These are phyloP conservation scores for Gymnocheta viridis DNA, from an alignment of 2,888 invertebrate species.

Conservation along the genomic window DNA sequence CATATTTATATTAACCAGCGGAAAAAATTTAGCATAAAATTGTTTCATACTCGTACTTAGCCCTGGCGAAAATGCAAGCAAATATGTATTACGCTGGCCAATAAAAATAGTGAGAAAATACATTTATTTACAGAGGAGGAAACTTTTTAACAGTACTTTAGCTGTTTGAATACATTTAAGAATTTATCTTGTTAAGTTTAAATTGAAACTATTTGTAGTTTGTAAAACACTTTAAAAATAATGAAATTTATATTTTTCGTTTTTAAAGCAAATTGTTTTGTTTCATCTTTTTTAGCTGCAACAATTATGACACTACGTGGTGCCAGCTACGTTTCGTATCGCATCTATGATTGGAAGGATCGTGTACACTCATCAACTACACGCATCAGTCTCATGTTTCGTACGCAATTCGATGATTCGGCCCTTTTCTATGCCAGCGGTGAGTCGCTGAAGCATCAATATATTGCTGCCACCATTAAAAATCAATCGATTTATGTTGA, in stretches of 20 bases:
- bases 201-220: neutral
- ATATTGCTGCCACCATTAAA: slow-evolving; percentile 93
- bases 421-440: slow-evolving; percentile 96
- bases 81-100: slow-evolving; percentile 32
- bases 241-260: slow-evolving; percentile 26
- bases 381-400: slow-evolving; percentile 93
- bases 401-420: slow-evolving; percentile 95
- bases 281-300: slow-evolving; percentile 85
- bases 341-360: slow-evolving; percentile 96
- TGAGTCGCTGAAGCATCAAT: slow-evolving; percentile 92
- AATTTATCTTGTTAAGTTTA: neutral
- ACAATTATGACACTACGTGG: slow-evolving; percentile 93
- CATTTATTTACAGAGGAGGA: neutral
- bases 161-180: slow-evolving; percentile 1
- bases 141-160: slow-evolving; percentile 2
- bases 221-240: neutral
- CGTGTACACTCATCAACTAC: slow-evolving; percentile 93
- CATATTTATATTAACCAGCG: neutral
- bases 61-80: slow-evolving; percentile 28
- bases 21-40: slow-evolving; percentile 12
- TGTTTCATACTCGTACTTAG: neutral
- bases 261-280: neutral
- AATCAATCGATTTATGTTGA: slow-evolving; percentile 92
- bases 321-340: slow-evolving; percentile 95
- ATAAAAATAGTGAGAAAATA: slow-evolving; percentile 27